Percentiles rank a stretch among this genome's conserved stretches.
phyloP scores from a whole-genome alignment of 2,888 invertebrate species.

The Ornithoptera alexandrae region DNA sequence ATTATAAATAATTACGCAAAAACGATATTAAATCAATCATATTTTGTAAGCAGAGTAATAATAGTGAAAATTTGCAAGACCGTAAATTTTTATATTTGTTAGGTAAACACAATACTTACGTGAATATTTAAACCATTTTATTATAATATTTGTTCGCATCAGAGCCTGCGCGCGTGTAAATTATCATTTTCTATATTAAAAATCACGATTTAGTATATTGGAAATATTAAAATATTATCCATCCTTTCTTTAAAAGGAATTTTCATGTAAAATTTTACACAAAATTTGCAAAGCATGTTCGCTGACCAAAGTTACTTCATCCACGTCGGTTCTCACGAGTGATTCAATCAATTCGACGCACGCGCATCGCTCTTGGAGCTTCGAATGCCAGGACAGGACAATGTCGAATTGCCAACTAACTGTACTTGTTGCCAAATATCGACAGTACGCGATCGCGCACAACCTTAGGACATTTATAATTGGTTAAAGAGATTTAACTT shows the following conservation, averaged over 20 bases:
- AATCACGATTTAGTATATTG: no score
- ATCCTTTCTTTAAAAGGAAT: background rate
- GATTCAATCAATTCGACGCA: slow-evolving; percentile 59
- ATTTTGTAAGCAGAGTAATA: no score
- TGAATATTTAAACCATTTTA: no score
- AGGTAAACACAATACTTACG: no score
- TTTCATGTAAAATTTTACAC: background rate
- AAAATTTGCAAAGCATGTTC: slow-evolving; percentile 32
- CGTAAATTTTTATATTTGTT: no score
- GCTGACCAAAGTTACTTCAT: slow-evolving; percentile 55
- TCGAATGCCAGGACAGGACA: slow-evolving; percentile 66
- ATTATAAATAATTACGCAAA: slow-evolving; percentile 7
- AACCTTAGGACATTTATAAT: slow-evolving; percentile 31
- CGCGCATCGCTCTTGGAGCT: slow-evolving; percentile 50
- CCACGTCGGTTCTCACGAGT: slow-evolving; percentile 64
- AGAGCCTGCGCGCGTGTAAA: no score
- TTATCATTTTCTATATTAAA: no score
- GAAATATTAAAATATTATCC: background rate
- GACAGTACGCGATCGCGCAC: slow-evolving; percentile 45
- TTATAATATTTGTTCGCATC: no score
- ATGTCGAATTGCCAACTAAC: slow-evolving; percentile 75
- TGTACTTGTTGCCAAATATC: slow-evolving; percentile 68
- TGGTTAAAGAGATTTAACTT: background rate
- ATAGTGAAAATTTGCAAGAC: no score
- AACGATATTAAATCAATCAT: no score